Percentiles rank a stretch among this genome's conserved stretches.
Evolutionary conservation across 2,113 vertebrate genomes (phyloP).

Genomic region (Notarius lentiginosus): DNA sequence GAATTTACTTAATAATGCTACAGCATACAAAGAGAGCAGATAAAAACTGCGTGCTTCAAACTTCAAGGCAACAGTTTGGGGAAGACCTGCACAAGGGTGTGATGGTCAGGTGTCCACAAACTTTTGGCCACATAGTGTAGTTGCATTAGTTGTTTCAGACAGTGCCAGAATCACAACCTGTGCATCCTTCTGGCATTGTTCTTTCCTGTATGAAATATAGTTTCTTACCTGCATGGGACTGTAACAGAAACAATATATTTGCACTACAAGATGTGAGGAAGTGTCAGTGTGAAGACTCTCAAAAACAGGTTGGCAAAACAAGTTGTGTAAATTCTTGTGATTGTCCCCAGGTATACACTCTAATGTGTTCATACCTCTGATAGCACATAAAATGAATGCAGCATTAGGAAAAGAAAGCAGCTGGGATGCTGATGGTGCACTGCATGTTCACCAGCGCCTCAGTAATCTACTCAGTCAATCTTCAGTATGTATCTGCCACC

Average conservation of each 20-base stretch:
- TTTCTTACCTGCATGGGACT: not conserved
- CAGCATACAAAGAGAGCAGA: not conserved
- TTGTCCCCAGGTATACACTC: not conserved
- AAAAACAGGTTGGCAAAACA: not conserved
- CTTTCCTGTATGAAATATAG: not conserved
- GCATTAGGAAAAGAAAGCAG: constrained; percentile 8
- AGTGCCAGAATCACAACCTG: not conserved
- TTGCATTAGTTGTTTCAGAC: not conserved
- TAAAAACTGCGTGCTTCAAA: not conserved
- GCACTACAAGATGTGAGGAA: not conserved
- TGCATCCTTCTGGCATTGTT: not conserved
- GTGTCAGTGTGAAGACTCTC: not conserved
- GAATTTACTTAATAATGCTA: not conserved
- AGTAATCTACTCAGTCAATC: not conserved
- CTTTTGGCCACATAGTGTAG: not conserved
- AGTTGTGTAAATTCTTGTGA: not conserved
- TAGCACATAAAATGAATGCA: not conserved
- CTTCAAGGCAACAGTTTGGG: not conserved
- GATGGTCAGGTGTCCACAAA: not conserved
- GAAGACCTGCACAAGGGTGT: not conserved
- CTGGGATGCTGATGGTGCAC: not conserved
- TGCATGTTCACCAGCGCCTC: constrained; percentile 6
- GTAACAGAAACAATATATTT: not conserved
- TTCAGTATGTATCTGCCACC: constrained; percentile 55
- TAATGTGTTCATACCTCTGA: not conserved